Conservation (phyloP, 2,888 invertebrate genomes). For the Parapristionchus giblindavisi region DNA sequence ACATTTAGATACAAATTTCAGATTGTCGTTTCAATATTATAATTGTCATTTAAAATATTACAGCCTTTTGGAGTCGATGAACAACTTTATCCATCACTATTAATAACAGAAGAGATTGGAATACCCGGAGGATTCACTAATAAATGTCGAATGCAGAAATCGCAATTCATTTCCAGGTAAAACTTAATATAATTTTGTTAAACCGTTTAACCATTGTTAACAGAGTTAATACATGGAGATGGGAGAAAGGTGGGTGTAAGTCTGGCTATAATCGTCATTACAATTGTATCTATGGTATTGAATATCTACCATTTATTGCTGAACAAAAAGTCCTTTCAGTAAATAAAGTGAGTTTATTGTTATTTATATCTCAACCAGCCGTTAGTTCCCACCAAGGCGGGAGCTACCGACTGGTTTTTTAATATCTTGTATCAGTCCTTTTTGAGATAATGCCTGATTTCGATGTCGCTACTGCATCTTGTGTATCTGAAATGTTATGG, state of each 20-base stretch:
- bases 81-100: not conserved
- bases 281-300: conserved; percentile 8
- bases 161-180: not conserved
- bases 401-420: not conserved
- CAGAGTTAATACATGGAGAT: not conserved
- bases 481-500: not conserved
- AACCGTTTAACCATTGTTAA: not conserved
- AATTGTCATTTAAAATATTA: too few relatives aligned
- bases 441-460: not conserved
- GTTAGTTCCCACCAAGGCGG: not conserved
- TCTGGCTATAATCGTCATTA: not conserved
- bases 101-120: conserved; percentile 1
- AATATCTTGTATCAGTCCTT: not conserved
- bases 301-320: not conserved
- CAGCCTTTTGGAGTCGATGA: conserved; percentile 18
- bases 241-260: not conserved
- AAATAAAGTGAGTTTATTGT: not conserved
- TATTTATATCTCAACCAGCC: too few relatives aligned
- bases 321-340: not conserved
- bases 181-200: not conserved
- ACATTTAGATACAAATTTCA: not conserved
- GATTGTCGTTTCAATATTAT: too few relatives aligned
- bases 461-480: not conserved
- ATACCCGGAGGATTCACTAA: not conserved
- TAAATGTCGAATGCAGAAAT: not conserved